Evolutionary conservation across 2,113 vertebrate species (phyloP).

Genomic region (Callorhinus ursinus): DNA sequence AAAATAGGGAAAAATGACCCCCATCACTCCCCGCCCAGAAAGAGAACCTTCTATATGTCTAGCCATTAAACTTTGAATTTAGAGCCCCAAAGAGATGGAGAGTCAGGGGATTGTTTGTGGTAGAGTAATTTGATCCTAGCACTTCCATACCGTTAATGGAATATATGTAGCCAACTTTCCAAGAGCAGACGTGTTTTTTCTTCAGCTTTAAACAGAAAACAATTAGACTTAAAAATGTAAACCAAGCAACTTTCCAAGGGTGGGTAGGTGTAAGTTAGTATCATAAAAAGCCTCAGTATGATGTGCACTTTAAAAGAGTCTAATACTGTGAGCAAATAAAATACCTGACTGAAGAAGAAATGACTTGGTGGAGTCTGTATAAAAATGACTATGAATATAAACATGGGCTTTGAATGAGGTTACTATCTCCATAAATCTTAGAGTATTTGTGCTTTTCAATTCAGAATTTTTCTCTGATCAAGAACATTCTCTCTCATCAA

Average conservation of each 20-base stretch:
- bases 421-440: background rate
- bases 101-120: background rate
- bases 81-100: background rate
- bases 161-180: background rate
- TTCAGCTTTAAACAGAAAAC: background rate
- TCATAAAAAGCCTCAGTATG: background rate
- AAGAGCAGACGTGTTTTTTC: background rate
- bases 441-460: background rate
- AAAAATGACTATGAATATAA: background rate
- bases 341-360: background rate
- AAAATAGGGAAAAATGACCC: background rate
- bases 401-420: background rate
- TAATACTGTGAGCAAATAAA: background rate
- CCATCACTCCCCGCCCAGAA: background rate
- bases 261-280: background rate
- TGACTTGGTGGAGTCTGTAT: background rate
- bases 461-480: background rate
- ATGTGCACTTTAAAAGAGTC: background rate
- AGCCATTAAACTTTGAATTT: background rate
- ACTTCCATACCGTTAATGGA: background rate
- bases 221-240: background rate
- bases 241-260: background rate
- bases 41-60: background rate
- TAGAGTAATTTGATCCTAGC: background rate
- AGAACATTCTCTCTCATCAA: background rate